A percentile compares a stretch with the other conserved stretches of the same genome.
Conservation (phyloP, 2,797 vertebrate genomes). For the Hylomyscus alleni region DNA sequence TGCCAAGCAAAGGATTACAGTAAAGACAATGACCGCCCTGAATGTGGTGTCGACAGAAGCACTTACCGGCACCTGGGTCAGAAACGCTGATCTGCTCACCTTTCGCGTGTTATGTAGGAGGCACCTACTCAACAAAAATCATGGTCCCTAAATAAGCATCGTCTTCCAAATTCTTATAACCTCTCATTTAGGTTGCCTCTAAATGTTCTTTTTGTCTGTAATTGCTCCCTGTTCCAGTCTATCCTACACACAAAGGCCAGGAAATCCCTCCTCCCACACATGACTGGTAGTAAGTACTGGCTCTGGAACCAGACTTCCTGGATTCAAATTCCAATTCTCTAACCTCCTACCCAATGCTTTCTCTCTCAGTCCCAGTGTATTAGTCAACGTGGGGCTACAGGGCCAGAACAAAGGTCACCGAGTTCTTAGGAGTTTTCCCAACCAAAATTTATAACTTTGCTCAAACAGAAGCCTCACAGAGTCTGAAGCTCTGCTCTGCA, state of each 20-base stretch:
- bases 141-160: conserved; percentile 58
- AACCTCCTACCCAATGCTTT: neutral
- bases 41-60: neutral
- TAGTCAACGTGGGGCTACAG: neutral
- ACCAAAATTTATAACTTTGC: neutral
- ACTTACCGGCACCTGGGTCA: conserved; percentile 64
- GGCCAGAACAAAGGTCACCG: neutral
- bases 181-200: conserved; percentile 43
- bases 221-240: conserved; percentile 43
- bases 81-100: conserved; percentile 57
- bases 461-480: neutral
- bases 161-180: conserved; percentile 46
- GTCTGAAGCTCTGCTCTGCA: neutral
- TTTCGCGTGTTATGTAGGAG: conserved; percentile 55
- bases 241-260: conserved; percentile 31
- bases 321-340: conserved; percentile 46
- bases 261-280: conserved; percentile 73
- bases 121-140: conserved; percentile 33
- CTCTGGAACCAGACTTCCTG: conserved; percentile 68
- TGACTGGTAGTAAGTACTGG: conserved; percentile 13
- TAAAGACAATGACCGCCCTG: conserved; percentile 56
- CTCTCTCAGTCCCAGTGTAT: neutral
- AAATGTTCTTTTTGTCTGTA: conserved; percentile 49
- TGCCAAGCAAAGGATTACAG: conserved; percentile 58
- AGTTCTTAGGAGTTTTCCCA: conserved; percentile 5